phyloP scores from a whole-genome alignment of 2,113 vertebrate genomes.

The Actenoides hombroni region DNA sequence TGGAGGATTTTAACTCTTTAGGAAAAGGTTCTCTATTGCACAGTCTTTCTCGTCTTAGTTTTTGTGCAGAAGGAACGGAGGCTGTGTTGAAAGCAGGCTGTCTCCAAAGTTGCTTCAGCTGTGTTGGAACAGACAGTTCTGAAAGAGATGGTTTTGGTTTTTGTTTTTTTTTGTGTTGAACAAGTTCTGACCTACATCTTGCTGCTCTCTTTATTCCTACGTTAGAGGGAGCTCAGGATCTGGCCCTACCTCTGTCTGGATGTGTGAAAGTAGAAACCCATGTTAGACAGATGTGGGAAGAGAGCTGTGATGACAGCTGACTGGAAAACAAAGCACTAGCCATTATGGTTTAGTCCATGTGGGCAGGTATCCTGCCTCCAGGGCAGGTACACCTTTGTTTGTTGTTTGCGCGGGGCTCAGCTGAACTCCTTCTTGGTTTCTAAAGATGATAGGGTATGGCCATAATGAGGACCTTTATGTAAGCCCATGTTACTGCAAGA shows the following conservation, averaged over 20 bases:
- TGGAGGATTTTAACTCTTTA: not conserved
- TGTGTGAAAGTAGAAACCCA: not conserved
- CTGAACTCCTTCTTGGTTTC: not conserved
- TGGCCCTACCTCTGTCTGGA: not conserved
- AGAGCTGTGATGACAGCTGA: not conserved
- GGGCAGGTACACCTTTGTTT: not conserved
- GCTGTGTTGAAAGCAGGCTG: not conserved
- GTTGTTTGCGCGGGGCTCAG: not conserved
- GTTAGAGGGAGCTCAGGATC: not conserved
- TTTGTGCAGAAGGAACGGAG: not conserved
- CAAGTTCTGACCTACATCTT: not conserved
- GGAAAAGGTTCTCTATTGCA: not conserved
- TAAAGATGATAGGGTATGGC: not conserved
- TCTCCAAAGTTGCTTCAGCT: not conserved
- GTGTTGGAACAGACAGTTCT: not conserved
- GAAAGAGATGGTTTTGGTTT: not conserved
- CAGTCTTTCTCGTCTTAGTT: not conserved
- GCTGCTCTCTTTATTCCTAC: not conserved
- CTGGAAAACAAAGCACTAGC: not conserved
- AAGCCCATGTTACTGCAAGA: accelerated
- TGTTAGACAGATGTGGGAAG: not conserved
- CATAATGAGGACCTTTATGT: not conserved
- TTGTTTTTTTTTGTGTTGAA: not conserved
- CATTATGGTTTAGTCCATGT: not conserved
- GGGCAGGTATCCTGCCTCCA: not conserved